Conservation (phyloP, 2,888 invertebrate genomes). For the Xiphydria camelus region DNA sequence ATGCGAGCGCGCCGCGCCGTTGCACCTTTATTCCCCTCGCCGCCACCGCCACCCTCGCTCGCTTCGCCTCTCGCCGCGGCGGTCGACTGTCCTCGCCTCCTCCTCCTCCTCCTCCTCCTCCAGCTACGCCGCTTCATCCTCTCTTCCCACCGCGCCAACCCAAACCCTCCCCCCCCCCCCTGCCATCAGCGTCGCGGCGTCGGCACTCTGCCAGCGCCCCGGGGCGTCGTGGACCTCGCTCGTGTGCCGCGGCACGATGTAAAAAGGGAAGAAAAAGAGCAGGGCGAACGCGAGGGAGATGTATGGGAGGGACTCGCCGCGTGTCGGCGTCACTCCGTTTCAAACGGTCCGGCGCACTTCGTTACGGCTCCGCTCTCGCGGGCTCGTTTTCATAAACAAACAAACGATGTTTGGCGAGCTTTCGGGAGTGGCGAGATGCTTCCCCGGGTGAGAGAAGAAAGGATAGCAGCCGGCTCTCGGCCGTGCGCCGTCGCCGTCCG, state of each 20-base stretch:
- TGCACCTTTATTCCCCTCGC: slow-evolving; percentile 6
- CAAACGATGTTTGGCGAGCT: no score
- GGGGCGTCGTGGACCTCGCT: slow-evolving; percentile 13
- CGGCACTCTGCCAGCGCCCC: slow-evolving; percentile 42
- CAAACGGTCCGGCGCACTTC: slow-evolving; percentile 1
- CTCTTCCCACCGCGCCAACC: not conserved
- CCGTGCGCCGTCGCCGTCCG: not conserved
- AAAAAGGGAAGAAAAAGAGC: slow-evolving; percentile 14
- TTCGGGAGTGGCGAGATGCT: no score
- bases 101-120: not conserved
- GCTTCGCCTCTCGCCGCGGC: slow-evolving; percentile 21
- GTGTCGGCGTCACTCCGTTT: slow-evolving; percentile 1
- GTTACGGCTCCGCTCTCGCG: not conserved
- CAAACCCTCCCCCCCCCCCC: not conserved
- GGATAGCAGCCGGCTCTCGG: slow-evolving; percentile 3
- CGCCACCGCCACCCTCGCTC: slow-evolving; percentile 6
- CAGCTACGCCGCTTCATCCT: slow-evolving; percentile 8
- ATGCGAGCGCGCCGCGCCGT: slow-evolving; percentile 23
- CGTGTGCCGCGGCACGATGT: slow-evolving; percentile 3
- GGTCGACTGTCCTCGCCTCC: slow-evolving; percentile 5
- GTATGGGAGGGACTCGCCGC: not conserved
- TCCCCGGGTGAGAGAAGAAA: not conserved
- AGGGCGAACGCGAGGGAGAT: slow-evolving; percentile 8
- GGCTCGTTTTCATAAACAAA: not conserved
- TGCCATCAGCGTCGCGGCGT: slow-evolving; percentile 20